phyloP scores from a whole-genome alignment of 2,888 invertebrate genomes.

The Apomyelois bistriatella region DNA sequence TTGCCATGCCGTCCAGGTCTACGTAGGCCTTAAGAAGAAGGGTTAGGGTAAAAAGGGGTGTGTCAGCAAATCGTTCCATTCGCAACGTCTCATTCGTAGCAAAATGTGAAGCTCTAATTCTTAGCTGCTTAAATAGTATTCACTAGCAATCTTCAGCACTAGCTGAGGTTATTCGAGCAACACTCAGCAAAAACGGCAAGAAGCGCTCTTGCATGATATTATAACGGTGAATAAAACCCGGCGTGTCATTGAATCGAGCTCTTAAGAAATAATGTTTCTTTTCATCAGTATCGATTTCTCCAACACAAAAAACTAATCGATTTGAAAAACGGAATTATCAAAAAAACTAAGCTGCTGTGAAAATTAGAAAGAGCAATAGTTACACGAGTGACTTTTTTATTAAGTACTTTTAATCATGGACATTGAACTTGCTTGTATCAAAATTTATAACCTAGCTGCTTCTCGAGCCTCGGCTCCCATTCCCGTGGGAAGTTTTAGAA shows the following conservation, averaged over 20 bases:
- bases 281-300: conserved; percentile 44
- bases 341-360: conserved; percentile 21
- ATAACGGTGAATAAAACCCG: conserved; percentile 32
- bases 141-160: conserved; percentile 20
- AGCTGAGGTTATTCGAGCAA: conserved; percentile 22
- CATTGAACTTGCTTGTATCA: no score
- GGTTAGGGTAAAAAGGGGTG: no score
- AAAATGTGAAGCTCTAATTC: not conserved
- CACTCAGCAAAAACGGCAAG: conserved; percentile 17
- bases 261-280: conserved; percentile 35
- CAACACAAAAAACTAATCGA: conserved; percentile 49
- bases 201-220: conserved; percentile 21
- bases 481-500: no score
- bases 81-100: no score
- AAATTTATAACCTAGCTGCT: no score
- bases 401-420: no score
- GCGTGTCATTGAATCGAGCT: conserved; percentile 39
- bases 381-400: not conserved
- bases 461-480: no score
- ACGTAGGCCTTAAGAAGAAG: no score
- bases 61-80: no score
- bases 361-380: conserved; percentile 26
- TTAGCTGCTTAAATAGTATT: conserved; percentile 2
- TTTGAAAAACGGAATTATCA: conserved; percentile 20
- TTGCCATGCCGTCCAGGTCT: no score